A percentile compares a stretch with the other conserved stretches of the same genome.
These are phyloP conservation scores for Dipodomys stephensi DNA, from an alignment of 2,113 vertebrate genomes.

Conservation along the genomic window DNA sequence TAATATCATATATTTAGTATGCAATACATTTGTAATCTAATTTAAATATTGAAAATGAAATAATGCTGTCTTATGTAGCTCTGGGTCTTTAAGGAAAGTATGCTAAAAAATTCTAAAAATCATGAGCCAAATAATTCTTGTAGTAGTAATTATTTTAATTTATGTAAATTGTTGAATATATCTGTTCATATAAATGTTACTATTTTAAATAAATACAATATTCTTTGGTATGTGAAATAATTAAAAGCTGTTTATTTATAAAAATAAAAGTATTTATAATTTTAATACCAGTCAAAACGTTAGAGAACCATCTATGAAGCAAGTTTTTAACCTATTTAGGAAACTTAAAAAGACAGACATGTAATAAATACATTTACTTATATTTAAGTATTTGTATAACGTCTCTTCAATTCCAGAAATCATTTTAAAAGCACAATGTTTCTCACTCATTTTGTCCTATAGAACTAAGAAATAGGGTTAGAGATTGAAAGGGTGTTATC, in stretches of 20 bases:
- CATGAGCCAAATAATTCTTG: not conserved
- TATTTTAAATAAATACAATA: not conserved
- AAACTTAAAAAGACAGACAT: not conserved
- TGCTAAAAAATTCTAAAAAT: not conserved
- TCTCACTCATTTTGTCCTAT: not conserved
- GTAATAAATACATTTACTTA: not conserved
- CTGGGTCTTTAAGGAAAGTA: too few relatives aligned
- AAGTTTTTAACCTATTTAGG: not conserved
- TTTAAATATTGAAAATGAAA: constrained; percentile 75
- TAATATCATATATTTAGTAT: constrained; percentile 72
- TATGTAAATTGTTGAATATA: not conserved
- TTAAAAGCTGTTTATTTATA: not conserved
- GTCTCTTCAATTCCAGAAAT: not conserved
- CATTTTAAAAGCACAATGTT: not conserved
- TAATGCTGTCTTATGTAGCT: too few relatives aligned
- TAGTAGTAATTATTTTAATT: not conserved
- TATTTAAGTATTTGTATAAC: not conserved
- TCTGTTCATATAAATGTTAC: not conserved
- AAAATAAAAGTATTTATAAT: not conserved
- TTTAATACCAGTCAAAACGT: not conserved
- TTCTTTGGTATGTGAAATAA: not conserved
- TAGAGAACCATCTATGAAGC: not conserved
- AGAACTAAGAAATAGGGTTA: not conserved
- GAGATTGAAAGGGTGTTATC: too few relatives aligned
- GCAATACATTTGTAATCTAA: constrained; percentile 81